Base-by-base conservation (phyloP, 2,888 invertebrate species). In the Phragmatobia fuliginosa region DNA sequence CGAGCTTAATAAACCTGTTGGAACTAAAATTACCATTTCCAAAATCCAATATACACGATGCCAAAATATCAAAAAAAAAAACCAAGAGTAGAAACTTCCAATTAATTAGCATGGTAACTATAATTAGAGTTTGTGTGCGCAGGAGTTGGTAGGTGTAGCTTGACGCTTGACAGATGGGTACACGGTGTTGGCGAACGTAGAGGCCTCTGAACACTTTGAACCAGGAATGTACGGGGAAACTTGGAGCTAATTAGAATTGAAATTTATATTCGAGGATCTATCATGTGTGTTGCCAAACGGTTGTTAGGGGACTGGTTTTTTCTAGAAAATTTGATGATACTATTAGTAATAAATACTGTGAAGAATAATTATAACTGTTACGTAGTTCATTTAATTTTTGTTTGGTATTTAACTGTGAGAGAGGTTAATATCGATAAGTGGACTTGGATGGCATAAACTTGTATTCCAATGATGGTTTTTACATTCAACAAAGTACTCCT, bases 111-210 rank as follows among this genome's bases (percentile, higher is more conserved):
- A 81, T 82, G 76, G 77, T 63, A 80, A 80, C 89, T 93, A 93
- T 91, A 94, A 92, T 92, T 93, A 93, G 89, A 82, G 79, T 78
- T 65, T 75, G 78, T 77, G 67, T 77, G 85, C 82, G 88, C 88
- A 85, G 84, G 83, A 86, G 87, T 83, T 83, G 84, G 88, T 88
- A 88, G 91, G 91, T 87, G 91, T 88, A 84, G 85, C 87, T 64
- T 82, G 93, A 92, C 93, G 87, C 81, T 87, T 91, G 94, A 94
- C 93, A 92, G 92, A 94, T 94, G 93, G 88, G 80, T 86, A 93
- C 94, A 93, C 87, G 87, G 85, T 88, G 89, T 90, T 91, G 92
- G 93, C 92, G 88, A 85, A 88, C 83, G 82, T 83, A 66, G 62
- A 79, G 77, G 73, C 76, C 76, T 86, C 82, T 86, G 62, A 66